Evolutionary conservation across 2,113 vertebrate genomes (phyloP).

Genomic region (Sterna hirundo): DNA sequence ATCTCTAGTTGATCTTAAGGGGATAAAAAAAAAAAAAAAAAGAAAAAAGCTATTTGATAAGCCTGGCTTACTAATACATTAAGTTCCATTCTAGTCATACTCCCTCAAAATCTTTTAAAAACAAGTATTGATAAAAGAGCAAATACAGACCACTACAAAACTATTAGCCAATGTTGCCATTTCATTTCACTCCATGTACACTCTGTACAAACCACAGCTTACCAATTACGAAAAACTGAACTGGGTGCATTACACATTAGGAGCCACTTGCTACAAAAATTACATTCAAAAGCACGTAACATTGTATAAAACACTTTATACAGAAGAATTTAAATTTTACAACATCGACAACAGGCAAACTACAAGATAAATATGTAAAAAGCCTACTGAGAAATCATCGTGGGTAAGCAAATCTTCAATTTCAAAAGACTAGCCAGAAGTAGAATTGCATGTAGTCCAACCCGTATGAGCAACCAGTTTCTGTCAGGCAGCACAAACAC

Average conservation of each 20-base stretch:
- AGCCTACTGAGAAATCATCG: not conserved
- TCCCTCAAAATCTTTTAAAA: not conserved
- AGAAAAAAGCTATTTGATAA: not conserved
- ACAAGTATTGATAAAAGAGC: not conserved
- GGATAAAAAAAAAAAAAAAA: not conserved
- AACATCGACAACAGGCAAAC: not conserved
- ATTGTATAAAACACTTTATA: not conserved
- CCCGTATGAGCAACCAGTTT: not conserved
- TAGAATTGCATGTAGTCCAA: not conserved
- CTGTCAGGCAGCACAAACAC: not conserved
- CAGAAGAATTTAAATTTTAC: not conserved
- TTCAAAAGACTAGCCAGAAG: not conserved
- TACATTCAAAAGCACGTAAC: fast-evolving
- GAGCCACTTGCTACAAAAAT: not conserved
- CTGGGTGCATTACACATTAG: not conserved
- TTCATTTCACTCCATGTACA: not conserved
- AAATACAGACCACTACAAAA: not conserved
- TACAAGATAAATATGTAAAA: not conserved
- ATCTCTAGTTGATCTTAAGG: not conserved
- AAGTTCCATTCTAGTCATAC: not conserved
- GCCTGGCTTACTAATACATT: not conserved
- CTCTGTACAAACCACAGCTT: not conserved
- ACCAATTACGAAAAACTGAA: not conserved
- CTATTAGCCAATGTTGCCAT: not conserved
- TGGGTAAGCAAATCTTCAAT: not conserved